Evolutionary conservation across 2,797 vertebrate genomes (phyloP).

Genomic region (Pangasius sanitwongsei): DNA sequence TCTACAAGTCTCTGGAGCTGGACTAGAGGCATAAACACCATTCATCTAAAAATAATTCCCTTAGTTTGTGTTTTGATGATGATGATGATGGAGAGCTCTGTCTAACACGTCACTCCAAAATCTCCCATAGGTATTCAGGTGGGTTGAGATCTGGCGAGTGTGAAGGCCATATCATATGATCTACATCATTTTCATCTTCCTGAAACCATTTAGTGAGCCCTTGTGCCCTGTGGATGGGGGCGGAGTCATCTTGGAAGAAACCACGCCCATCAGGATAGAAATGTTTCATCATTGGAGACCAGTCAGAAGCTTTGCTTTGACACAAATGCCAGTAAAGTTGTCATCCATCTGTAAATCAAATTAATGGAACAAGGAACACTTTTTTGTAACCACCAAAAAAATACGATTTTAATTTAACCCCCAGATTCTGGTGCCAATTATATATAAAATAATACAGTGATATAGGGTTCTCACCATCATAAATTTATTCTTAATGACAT

Average conservation of each 20-base stretch:
- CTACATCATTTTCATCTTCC: neutral
- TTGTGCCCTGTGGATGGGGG: neutral
- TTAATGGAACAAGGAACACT: neutral
- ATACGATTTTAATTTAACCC: neutral
- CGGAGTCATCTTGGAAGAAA: neutral
- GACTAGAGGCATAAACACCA: neutral
- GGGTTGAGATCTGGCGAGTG: neutral
- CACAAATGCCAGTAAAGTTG: neutral
- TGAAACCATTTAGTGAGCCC: neutral
- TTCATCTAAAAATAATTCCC: neutral
- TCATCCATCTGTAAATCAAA: neutral
- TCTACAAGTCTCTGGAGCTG: neutral
- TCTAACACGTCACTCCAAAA: neutral
- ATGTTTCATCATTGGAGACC: neutral
- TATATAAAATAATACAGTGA: too few relatives aligned
- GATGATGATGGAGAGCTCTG: neutral
- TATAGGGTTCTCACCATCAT: neutral
- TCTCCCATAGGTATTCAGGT: neutral
- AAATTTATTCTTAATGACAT: neutral
- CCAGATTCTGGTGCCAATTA: neutral
- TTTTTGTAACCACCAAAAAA: neutral
- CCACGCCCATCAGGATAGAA: neutral
- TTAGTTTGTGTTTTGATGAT: neutral
- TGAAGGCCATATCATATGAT: neutral
- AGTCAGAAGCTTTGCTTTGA: neutral